phyloP scores from a whole-genome alignment of 2,113 vertebrate genomes.

The Porphyrio hochstetteri region DNA sequence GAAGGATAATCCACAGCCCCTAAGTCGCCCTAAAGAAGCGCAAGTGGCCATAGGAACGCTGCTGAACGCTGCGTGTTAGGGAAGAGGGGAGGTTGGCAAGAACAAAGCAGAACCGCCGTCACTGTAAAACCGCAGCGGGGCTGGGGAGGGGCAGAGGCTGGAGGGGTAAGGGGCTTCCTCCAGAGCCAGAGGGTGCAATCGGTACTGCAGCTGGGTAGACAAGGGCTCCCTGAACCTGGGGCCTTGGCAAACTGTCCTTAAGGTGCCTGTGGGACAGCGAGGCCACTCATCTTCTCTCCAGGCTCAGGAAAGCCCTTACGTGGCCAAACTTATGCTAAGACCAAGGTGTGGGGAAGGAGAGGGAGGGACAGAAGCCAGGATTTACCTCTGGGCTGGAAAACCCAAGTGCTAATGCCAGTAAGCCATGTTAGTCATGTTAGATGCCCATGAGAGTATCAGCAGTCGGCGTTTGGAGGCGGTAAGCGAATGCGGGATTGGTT shows the following conservation, averaged over 20 bases:
- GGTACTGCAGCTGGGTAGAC: accelerated
- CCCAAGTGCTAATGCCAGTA: accelerated
- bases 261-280: not conserved
- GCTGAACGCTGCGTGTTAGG: too few relatives aligned
- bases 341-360: not conserved
- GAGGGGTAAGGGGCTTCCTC: not conserved
- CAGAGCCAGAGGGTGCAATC: not conserved
- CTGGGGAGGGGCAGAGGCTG: too few relatives aligned
- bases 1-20: too few relatives aligned
- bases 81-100: not conserved
- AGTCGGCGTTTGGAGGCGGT: not conserved
- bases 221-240: not conserved
- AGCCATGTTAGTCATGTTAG: accelerated
- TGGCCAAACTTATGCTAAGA: not conserved
- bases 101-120: not conserved
- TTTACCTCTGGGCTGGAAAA: not conserved
- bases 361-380: not conserved
- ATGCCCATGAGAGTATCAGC: accelerated
- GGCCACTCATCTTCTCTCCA: too few relatives aligned
- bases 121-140: not conserved
- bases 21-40: not conserved
- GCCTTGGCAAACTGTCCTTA: not conserved
- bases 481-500: accelerated
- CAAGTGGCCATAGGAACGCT: too few relatives aligned
- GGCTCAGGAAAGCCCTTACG: not conserved